Base-by-base conservation (phyloP, 1,140 invertebrate genomes). In the Harlomillsia oculata region DNA sequence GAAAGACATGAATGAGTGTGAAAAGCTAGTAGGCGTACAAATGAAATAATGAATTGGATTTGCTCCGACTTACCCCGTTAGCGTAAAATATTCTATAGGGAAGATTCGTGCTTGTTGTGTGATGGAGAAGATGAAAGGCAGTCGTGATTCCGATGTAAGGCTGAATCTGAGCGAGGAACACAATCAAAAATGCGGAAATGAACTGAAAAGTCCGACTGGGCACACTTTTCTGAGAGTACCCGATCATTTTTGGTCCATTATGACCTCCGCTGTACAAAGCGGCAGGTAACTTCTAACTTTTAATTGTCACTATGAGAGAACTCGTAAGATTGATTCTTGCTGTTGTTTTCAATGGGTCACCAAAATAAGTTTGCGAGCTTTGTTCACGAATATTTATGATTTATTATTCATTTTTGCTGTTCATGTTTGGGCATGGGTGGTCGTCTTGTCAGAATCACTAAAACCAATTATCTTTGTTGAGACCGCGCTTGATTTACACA, bases 211-310 rank as follows among this genome's bases (percentile, higher is more conserved):
- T 60, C 37, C 32, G 36, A 25, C 28, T 51, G 32, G 36, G 48
- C 44, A 60, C 59, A 43, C 46, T 56, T 51, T 50, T 34, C 41
- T 51, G 45, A 18, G 34, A 51, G 39, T 51, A 26, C 28, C 21
- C 39, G 51, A 41, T 62, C 60, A 62, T 62, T 53, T 57, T 62
- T 23, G 14, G 51, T 62, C 53, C 60, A 62, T 62, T 58, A n/a
- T 62, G 16, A 40, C 14, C 34, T 48, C 37, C 40, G 30, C 20
- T 5, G 29, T 14, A 21, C 16, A 45, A 45, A 9, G 8, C 8
- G 43, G 23, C 23, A 45, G 29, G 3, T 45, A 34, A 34, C n/a
- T n/a, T n/a, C n/a, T n/a, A n/a, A n/a, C n/a, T n/a, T n/a, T n/a
- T n/a, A n/a, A n/a, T n/a, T n/a, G n/a, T n/a, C n/a, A n/a, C n/a